Conservation (phyloP, 2,888 invertebrate species). For the Acanthococcus lagerstroemiae region DNA sequence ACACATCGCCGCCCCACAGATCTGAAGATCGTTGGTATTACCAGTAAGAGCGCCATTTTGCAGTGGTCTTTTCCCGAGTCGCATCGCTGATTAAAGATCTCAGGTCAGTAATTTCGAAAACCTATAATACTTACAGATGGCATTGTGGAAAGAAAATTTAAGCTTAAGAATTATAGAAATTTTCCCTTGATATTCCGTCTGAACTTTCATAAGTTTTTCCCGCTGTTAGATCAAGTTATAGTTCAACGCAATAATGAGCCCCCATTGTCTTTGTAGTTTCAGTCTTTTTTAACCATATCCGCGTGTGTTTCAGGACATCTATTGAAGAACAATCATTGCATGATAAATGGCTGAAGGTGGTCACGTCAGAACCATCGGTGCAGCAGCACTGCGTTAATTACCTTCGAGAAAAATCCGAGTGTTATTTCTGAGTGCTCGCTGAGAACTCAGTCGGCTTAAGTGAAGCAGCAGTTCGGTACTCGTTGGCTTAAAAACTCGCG, state of each 20-base stretch:
- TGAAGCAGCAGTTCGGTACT: slow-evolving; percentile 67
- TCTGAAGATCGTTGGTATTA: slow-evolving; percentile 63
- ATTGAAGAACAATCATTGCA: slow-evolving; percentile 74
- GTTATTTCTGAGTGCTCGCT: slow-evolving; percentile 79
- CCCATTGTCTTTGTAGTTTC: no score
- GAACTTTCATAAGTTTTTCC: no score
- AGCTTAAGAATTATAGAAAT: no score
- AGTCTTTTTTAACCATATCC: no score
- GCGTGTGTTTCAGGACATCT: no score
- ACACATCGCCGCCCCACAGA: no score
- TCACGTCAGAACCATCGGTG: slow-evolving; percentile 66
- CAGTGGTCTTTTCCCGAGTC: slow-evolving; percentile 76
- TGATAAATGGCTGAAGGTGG: slow-evolving; percentile 75
- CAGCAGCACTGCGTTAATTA: slow-evolving; percentile 72
- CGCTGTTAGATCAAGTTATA: no score
- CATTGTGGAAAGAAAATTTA: no score
- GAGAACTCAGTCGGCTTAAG: slow-evolving; percentile 84
- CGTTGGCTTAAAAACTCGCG: slow-evolving; percentile 71
- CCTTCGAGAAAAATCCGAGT: slow-evolving; percentile 74
- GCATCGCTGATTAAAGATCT: slow-evolving; percentile 75
- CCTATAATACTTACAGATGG: no score
- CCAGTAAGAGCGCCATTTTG: slow-evolving; percentile 75
- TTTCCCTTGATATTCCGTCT: no score
- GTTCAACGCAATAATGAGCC: no score
- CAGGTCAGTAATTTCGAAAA: slow-evolving; percentile 60